These are phyloP conservation scores for Mobula hypostoma DNA, from an alignment of 2,113 vertebrate genomes.

Conservation along the genomic window DNA sequence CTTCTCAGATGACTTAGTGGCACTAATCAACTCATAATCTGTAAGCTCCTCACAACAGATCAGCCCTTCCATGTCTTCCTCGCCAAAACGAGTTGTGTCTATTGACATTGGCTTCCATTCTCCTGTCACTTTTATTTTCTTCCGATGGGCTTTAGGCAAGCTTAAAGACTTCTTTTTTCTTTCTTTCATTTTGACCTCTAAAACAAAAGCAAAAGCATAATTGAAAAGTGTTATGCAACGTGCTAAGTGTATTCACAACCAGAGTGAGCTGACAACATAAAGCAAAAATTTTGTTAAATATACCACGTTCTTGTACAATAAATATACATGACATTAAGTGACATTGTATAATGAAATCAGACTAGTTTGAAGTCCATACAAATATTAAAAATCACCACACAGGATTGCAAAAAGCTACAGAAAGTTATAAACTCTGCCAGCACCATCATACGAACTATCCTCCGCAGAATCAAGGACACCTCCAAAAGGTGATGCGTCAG, in stretches of 20 bases:
- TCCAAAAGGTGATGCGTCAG: too few species aligned
- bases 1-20: constrained; percentile 49
- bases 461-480: too few species aligned
- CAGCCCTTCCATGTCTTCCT: constrained; percentile 72
- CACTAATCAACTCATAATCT: constrained; percentile 69
- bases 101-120: constrained; percentile 75
- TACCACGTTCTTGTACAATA: not conserved
- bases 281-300: not conserved
- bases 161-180: constrained; percentile 48
- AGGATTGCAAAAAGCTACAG: too few species aligned
- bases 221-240: not conserved
- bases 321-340: not conserved
- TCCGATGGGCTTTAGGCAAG: constrained; percentile 49
- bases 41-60: constrained; percentile 89
- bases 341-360: not conserved
- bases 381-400: too few species aligned
- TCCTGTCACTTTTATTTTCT: constrained; percentile 70
- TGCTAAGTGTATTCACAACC: not conserved
- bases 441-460: too few species aligned
- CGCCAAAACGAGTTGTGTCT: constrained; percentile 72
- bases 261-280: not conserved
- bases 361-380: not conserved
- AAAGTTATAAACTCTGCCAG: too few species aligned
- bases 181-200: constrained; percentile 63
- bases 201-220: not conserved